These are phyloP conservation scores for Catonia carolina DNA, from an alignment of 2,888 invertebrate genomes.

Conservation along the genomic window DNA sequence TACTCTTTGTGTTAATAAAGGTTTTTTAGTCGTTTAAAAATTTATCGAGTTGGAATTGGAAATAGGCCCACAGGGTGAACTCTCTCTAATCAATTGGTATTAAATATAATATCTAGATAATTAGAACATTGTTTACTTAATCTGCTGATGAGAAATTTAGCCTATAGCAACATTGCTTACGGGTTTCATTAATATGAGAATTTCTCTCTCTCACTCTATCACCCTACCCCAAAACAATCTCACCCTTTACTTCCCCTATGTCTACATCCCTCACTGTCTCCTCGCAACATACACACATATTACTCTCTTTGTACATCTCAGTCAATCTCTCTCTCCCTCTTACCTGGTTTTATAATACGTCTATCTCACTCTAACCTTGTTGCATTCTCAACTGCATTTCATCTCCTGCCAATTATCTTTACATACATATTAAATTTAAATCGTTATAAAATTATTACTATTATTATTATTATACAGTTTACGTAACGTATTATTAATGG, in stretches of 20 bases:
- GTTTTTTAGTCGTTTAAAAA: slow-evolving; percentile 3
- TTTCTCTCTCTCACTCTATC: background rate
- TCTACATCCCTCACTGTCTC: background rate
- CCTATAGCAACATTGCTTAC: too few relatives aligned
- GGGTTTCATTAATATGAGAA: background rate
- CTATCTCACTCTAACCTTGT: too few relatives aligned
- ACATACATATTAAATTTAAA: too few relatives aligned
- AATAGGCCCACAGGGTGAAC: background rate
- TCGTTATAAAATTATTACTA: too few relatives aligned
- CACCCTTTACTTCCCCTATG: background rate
- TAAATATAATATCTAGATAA: slow-evolving; percentile 6
- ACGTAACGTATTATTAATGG: too few relatives aligned
- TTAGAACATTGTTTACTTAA: slow-evolving; percentile 10
- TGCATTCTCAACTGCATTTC: too few relatives aligned
- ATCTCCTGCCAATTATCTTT: too few relatives aligned
- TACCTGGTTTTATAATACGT: background rate
- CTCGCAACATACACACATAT: background rate
- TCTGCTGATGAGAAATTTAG: background rate
- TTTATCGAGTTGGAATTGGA: background rate
- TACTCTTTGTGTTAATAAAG: too few relatives aligned
- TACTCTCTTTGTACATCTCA: too few relatives aligned
- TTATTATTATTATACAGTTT: too few relatives aligned
- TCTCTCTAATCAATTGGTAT: slow-evolving; percentile 7
- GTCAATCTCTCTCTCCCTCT: background rate
- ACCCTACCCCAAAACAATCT: background rate